phyloP scores from a whole-genome alignment of 2,113 vertebrate species.

The Phasianus colchicus region DNA sequence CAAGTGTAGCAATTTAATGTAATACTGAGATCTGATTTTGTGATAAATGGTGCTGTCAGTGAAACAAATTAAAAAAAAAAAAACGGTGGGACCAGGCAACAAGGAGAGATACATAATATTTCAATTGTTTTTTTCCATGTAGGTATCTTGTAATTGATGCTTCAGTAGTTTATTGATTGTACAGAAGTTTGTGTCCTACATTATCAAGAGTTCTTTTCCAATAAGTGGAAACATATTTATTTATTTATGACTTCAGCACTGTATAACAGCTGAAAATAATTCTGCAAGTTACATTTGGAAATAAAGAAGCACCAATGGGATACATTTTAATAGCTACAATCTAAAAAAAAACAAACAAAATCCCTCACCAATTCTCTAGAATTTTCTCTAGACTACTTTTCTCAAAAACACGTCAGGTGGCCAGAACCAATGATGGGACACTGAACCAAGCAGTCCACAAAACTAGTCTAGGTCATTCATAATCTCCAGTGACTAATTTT shows the following conservation, averaged over 20 bases:
- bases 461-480: not conserved
- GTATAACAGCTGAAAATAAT: not conserved
- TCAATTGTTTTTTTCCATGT: not conserved
- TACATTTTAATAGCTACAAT: not conserved
- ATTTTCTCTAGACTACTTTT: not conserved
- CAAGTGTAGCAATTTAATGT: not conserved
- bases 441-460: not conserved
- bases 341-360: not conserved
- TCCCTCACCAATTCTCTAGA: not conserved
- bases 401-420: not conserved
- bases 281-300: not conserved
- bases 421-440: not conserved
- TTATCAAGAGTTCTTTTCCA: not conserved
- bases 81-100: not conserved
- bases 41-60: not conserved
- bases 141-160: not conserved
- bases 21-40: not conserved
- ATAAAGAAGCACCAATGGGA: not conserved
- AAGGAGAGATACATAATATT: not conserved
- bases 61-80: not conserved
- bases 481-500: not conserved
- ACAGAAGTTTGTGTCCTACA: not conserved
- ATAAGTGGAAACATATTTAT: not conserved
- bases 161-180: not conserved
- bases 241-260: not conserved